Evolutionary conservation across 2,888 invertebrate species (phyloP).

Genomic region (Ophion ventricosus): DNA sequence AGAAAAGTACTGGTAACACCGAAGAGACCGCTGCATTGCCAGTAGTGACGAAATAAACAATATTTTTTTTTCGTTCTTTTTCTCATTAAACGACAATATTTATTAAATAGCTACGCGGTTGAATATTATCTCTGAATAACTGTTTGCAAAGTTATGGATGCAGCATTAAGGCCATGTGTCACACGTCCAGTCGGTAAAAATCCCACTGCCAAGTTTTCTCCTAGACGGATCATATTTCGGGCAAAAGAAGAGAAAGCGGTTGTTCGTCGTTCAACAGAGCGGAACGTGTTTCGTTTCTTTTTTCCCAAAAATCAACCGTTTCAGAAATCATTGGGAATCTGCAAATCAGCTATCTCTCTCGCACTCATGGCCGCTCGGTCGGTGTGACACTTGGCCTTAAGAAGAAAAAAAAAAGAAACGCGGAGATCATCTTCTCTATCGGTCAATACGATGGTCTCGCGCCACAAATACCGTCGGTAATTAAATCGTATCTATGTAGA

Average conservation of each 20-base stretch:
- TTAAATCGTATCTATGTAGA: conserved; percentile 63
- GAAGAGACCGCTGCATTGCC: conserved; percentile 46
- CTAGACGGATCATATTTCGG: too few relatives aligned
- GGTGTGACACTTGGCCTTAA: too few relatives aligned
- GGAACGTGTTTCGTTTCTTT: too few relatives aligned
- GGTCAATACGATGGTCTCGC: conserved; percentile 49
- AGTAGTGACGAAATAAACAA: conserved; percentile 19
- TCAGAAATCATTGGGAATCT: too few relatives aligned
- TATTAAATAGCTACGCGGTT: conserved; percentile 69
- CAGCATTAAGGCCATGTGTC: not conserved
- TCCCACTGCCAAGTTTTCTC: too few relatives aligned
- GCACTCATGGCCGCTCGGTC: too few relatives aligned
- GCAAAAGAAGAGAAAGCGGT: too few relatives aligned
- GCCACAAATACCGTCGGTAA: conserved; percentile 64
- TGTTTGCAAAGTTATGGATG: conserved; percentile 22
- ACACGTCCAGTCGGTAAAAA: too few relatives aligned
- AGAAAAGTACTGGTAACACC: conserved; percentile 22
- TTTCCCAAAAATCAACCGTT: too few relatives aligned
- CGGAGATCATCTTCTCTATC: conserved; percentile 44
- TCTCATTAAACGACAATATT: conserved; percentile 75
- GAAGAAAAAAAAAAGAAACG: not conserved
- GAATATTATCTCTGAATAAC: conserved; percentile 49
- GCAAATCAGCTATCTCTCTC: too few relatives aligned
- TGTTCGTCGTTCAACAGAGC: too few relatives aligned
- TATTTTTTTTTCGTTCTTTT: conserved; percentile 24